Evolutionary conservation across 2,113 vertebrate genomes (phyloP).

Genomic region (Amphiprion percula): DNA sequence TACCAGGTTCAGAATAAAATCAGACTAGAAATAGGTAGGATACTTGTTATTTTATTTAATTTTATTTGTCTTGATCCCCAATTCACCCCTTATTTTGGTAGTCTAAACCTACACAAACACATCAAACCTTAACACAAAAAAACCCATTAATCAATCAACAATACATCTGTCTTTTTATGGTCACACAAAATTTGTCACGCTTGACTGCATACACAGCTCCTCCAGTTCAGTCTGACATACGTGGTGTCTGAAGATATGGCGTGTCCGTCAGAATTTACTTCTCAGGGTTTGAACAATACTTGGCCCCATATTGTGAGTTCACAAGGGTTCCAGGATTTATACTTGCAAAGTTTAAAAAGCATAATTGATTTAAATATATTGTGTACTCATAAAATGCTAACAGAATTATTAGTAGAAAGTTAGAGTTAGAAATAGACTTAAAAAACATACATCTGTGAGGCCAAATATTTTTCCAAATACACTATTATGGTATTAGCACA

Average conservation of each 20-base stretch:
- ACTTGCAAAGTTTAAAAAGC: neutral
- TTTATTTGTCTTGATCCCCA: neutral
- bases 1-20: neutral
- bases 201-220: conserved; percentile 18
- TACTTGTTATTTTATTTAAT: neutral
- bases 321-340: conserved; percentile 7
- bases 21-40: neutral
- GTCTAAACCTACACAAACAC: too few species aligned
- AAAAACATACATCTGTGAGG: neutral
- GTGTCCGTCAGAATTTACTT: conserved; percentile 12
- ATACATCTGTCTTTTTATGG: conserved; percentile 4
- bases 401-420: neutral
- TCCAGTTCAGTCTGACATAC: conserved; percentile 32
- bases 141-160: neutral
- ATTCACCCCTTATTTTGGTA: neutral
- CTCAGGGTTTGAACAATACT: conserved; percentile 17
- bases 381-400: neutral
- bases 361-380: neutral
- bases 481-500: neutral
- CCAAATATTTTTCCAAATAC: neutral
- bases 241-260: conserved; percentile 34
- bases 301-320: neutral
- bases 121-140: neutral
- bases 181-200: conserved; percentile 14
- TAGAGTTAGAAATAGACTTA: neutral